Conservation (phyloP, 2,888 invertebrate species). For the Lepidonotus clava region DNA sequence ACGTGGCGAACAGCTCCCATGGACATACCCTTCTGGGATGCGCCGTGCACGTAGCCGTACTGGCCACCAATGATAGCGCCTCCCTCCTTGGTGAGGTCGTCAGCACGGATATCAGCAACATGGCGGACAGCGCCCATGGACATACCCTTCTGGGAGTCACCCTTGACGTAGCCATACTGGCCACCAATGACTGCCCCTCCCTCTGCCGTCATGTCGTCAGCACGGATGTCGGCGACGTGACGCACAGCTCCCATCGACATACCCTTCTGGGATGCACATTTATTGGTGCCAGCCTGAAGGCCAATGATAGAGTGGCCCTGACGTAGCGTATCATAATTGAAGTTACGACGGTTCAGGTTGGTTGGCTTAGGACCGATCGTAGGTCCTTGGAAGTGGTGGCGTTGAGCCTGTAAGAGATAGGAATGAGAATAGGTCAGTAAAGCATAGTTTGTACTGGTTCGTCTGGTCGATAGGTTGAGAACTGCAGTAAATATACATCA, state of each 20-base stretch:
- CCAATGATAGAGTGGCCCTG: slow-evolving; percentile 73
- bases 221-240: slow-evolving; percentile 67
- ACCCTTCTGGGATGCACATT: slow-evolving; percentile 75
- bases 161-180: slow-evolving; percentile 75
- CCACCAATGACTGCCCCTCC: slow-evolving; percentile 68
- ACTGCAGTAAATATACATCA: neutral
- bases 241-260: slow-evolving; percentile 74
- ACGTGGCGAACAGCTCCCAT: slow-evolving; percentile 75
- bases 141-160: slow-evolving; percentile 77
- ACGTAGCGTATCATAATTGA: slow-evolving; percentile 76
- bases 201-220: slow-evolving; percentile 59
- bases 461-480: neutral
- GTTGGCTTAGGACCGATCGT: slow-evolving; percentile 78
- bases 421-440: neutral
- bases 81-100: slow-evolving; percentile 69
- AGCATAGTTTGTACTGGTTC: neutral
- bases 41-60: slow-evolving; percentile 74
- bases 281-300: slow-evolving; percentile 76
- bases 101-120: slow-evolving; percentile 74
- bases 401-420: slow-evolving; percentile 65
- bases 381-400: slow-evolving; percentile 75
- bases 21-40: slow-evolving; percentile 76
- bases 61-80: slow-evolving; percentile 73
- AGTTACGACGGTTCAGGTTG: slow-evolving; percentile 72
- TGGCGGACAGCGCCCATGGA: slow-evolving; percentile 73